A percentile compares a stretch with the other conserved stretches of the same genome.
Evolutionary conservation across 2,113 vertebrate species (phyloP).

Genomic region (Grus americana): DNA sequence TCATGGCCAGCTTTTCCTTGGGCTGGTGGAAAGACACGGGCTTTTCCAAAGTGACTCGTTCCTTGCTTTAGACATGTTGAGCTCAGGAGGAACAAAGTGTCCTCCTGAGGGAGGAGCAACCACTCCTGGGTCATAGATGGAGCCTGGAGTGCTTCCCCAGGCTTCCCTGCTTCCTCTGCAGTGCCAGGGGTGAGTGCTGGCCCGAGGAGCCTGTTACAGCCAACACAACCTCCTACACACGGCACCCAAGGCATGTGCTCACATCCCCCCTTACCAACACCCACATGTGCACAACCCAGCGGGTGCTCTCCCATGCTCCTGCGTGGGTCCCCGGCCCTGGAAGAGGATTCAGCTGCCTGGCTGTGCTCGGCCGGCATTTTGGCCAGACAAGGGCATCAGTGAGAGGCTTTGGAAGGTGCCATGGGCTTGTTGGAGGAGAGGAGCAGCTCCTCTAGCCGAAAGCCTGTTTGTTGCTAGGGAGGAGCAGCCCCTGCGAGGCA

Average conservation of each 20-base stretch:
- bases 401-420: neutral
- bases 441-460: neutral
- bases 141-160: neutral
- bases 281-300: accelerated
- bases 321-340: accelerated
- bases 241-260: accelerated
- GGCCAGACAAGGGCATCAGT: accelerated
- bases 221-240: accelerated
- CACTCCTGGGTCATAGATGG: neutral
- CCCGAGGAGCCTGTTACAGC: neutral
- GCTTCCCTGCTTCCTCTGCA: neutral
- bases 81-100: neutral
- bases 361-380: accelerated
- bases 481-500: neutral
- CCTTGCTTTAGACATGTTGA: neutral
- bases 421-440: neutral
- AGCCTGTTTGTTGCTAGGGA: neutral
- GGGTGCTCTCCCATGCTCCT: neutral
- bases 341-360: neutral
- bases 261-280: neutral
- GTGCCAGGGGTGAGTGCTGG: neutral
- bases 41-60: neutral
- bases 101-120: neutral
- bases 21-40: neutral
- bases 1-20: neutral